Percentiles rank a stretch among this genome's conserved stretches.
Conservation (phyloP, 2,888 invertebrate species). For the Neoaliturus tenellus region DNA sequence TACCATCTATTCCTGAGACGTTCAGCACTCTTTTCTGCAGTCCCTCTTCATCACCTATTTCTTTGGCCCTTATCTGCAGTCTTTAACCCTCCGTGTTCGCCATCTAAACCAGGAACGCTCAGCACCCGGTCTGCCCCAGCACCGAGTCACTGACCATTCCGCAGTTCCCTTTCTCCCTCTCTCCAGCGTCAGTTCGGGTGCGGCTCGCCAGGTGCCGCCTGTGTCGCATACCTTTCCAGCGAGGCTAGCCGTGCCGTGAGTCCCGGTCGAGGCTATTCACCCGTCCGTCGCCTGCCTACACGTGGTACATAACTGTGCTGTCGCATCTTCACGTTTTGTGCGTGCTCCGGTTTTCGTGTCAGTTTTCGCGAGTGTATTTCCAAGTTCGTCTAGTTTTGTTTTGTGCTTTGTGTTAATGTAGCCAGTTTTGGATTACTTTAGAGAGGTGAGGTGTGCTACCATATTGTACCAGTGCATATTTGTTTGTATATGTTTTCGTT, state of each 20-base stretch:
- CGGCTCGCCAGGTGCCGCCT: neutral
- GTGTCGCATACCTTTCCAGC: conserved; percentile 33
- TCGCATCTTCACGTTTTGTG: conserved; percentile 5
- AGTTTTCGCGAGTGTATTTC: neutral
- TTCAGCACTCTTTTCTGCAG: no score
- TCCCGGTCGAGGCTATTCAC: conserved; percentile 1
- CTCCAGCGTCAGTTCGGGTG: conserved; percentile 16
- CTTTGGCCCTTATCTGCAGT: no score
- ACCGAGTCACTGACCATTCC: conserved; percentile 25
- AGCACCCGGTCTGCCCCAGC: neutral
- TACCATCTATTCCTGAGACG: no score
- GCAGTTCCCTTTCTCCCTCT: conserved; percentile 15
- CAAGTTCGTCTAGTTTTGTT: neutral
- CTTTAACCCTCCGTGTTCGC: no score
- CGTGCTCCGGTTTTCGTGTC: neutral
- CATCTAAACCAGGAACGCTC: neutral
- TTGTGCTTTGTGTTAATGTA: conserved; percentile 20
- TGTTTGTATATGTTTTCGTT: neutral
- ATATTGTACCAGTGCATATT: neutral
- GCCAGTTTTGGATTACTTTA: neutral
- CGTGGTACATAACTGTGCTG: neutral
- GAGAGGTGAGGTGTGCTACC: neutral
- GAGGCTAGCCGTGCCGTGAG: neutral
- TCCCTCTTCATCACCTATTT: no score
- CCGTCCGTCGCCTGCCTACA: conserved; percentile 13